Evolutionary conservation across 2,888 invertebrate species (phyloP).

Genomic region (Nomada ferruginata): DNA sequence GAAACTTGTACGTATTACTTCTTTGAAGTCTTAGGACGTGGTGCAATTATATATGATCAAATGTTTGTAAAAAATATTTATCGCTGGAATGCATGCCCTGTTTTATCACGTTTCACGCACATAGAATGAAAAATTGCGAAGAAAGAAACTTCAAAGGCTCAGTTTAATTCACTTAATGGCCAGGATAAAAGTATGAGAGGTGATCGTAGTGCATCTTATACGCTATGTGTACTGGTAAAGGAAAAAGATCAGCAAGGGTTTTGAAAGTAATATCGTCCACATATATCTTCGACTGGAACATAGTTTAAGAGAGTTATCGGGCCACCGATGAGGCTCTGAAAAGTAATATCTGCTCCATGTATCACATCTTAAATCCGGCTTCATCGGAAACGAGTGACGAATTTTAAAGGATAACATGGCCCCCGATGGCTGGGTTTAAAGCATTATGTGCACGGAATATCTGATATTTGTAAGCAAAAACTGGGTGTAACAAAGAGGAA

Average conservation of each 20-base stretch:
- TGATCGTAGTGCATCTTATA: not conserved
- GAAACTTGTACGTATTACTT: too few species aligned
- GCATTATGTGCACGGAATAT: not conserved
- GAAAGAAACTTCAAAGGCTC: not conserved
- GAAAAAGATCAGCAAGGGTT: not conserved
- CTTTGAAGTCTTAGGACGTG: too few species aligned
- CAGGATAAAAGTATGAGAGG: not conserved
- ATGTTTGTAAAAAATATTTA: too few species aligned
- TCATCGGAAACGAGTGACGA: conserved; percentile 14
- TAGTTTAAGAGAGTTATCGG: conserved; percentile 41
- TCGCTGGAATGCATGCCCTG: too few species aligned
- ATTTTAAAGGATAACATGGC: conserved; percentile 14
- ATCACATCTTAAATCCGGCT: conserved; percentile 33
- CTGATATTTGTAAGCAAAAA: not conserved
- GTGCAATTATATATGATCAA: too few species aligned
- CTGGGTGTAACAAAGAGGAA: not conserved
- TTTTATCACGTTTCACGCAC: too few species aligned
- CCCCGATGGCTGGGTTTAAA: not conserved
- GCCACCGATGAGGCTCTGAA: conserved; percentile 26
- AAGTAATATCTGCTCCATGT: conserved; percentile 40
- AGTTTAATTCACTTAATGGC: conserved; percentile 23
- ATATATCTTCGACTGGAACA: conserved; percentile 17
- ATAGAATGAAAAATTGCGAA: not conserved
- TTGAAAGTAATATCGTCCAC: conserved; percentile 27
- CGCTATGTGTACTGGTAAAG: not conserved